These are phyloP conservation scores for Cryptotis parvus DNA, from an alignment of 2,113 vertebrate species.

Conservation along the genomic window DNA sequence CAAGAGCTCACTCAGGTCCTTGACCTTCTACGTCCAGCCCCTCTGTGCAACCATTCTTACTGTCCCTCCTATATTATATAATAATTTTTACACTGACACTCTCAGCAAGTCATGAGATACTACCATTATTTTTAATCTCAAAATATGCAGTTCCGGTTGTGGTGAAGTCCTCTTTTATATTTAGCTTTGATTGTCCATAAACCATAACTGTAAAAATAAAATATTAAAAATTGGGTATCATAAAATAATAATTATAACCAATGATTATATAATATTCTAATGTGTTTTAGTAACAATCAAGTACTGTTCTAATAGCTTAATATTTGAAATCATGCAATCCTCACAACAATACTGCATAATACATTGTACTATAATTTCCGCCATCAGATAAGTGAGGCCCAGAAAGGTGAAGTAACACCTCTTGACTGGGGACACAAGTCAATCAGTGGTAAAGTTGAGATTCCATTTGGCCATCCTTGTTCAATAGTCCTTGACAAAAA, in stretches of 20 bases:
- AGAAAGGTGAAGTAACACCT: not conserved
- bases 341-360: not conserved
- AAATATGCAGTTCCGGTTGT: conserved; percentile 88
- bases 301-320: not conserved
- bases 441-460: not conserved
- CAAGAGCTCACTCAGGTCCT: not conserved
- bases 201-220: conserved; percentile 86
- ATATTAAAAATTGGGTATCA: not conserved
- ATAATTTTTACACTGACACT: not conserved
- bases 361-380: not conserved
- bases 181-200: conserved; percentile 91
- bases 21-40: too few species aligned
- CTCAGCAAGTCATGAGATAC: conserved; percentile 31
- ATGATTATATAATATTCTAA: not conserved
- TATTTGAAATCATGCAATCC: not conserved
- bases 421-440: not conserved
- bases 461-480: not conserved
- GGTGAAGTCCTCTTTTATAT: conserved; percentile 88
- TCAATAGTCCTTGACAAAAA: not conserved
- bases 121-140: conserved; percentile 93
- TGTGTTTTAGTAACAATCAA: not conserved
- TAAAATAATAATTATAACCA: not conserved
- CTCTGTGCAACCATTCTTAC: too few species aligned
- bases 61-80: too few species aligned
- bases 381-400: not conserved